phyloP scores from a whole-genome alignment of 2,113 vertebrate genomes.

The Syngnathus scovelli region DNA sequence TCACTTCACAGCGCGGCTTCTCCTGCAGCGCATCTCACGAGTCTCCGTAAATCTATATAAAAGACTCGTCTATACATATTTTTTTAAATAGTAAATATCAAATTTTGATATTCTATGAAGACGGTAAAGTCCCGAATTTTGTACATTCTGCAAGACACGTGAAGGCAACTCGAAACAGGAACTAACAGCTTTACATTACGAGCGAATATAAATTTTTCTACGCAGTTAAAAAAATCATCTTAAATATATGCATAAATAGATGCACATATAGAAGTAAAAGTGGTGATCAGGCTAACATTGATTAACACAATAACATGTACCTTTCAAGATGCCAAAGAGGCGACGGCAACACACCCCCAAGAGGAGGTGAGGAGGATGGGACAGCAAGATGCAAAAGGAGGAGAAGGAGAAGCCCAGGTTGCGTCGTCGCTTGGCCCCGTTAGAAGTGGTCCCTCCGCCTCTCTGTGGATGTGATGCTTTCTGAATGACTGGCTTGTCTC shows the following conservation, averaged over 20 bases:
- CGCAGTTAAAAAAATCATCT: neutral
- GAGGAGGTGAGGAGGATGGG: neutral
- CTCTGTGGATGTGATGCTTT: neutral
- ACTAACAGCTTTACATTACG: neutral
- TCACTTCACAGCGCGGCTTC: slow-evolving; percentile 13
- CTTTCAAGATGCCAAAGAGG: slow-evolving; percentile 6
- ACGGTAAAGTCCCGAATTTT: no score
- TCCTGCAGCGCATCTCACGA: slow-evolving; percentile 22
- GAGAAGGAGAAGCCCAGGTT: neutral
- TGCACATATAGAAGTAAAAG: neutral
- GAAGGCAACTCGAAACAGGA: neutral
- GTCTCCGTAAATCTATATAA: neutral
- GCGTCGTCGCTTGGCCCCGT: neutral
- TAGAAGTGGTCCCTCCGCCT: neutral
- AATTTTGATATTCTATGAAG: neutral
- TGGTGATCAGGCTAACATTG: neutral
- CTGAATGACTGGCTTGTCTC: neutral
- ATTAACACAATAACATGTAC: neutral
- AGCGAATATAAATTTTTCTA: neutral
- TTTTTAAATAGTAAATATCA: neutral
- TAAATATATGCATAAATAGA: neutral
- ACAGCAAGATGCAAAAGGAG: neutral
- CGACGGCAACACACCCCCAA: neutral
- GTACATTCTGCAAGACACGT: neutral
- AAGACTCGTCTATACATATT: neutral